These are phyloP conservation scores for Euura lappo DNA, from an alignment of 1,140 invertebrate genomes.

Conservation along the genomic window DNA sequence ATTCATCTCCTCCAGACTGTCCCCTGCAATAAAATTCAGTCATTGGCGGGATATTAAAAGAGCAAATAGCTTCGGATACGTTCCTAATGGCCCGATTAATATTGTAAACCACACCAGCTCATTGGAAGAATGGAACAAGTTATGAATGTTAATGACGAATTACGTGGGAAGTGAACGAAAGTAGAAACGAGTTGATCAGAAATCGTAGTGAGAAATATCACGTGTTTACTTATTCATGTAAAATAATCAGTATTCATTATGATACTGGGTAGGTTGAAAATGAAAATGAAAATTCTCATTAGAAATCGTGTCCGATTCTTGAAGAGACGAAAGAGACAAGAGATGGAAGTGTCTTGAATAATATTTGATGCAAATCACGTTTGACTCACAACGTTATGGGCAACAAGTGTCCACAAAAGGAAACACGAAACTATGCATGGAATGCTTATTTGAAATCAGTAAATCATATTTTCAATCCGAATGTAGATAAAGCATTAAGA, in stretches of 20 bases:
- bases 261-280: background rate
- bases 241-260: background rate
- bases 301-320: background rate
- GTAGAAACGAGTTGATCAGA: background rate
- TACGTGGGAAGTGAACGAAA: too few relatives aligned
- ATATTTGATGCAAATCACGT: background rate
- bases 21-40: constrained; percentile 63
- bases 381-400: background rate
- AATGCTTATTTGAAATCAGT: background rate
- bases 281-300: background rate
- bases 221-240: background rate
- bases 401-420: background rate
- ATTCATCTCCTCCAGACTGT: constrained; percentile 83
- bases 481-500: background rate
- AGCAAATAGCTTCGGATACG: too few relatives aligned
- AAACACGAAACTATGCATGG: background rate
- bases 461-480: background rate
- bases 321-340: background rate
- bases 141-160: too few relatives aligned
- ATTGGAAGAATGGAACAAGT: too few relatives aligned
- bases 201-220: background rate
- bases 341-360: background rate
- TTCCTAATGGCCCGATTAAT: too few relatives aligned
- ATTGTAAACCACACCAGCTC: too few relatives aligned
- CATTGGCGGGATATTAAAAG: too few relatives aligned